phyloP scores from a whole-genome alignment of 2,797 vertebrate species.

The Crenichthys baileyi region DNA sequence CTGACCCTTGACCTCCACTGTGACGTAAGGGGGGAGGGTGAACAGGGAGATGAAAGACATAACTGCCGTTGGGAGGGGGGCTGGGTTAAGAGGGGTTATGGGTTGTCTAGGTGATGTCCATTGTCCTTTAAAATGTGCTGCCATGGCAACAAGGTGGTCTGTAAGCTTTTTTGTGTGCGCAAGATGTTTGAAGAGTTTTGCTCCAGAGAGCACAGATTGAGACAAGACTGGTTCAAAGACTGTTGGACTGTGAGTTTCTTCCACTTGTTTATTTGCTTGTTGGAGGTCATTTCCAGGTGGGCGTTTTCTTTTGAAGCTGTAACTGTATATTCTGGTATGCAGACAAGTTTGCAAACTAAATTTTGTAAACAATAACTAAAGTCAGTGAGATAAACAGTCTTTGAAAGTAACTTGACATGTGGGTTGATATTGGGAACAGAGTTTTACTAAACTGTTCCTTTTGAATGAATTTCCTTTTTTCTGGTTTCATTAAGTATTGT shows the following conservation, averaged over 20 bases:
- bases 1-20: conserved; percentile 81
- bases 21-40: conserved; percentile 84
- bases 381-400: conserved; percentile 40
- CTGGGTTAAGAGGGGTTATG: conserved; percentile 87
- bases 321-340: conserved; percentile 52
- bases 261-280: conserved; percentile 69
- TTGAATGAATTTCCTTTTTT: conserved; percentile 4
- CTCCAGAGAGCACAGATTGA: conserved; percentile 74
- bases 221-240: conserved; percentile 74
- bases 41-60: conserved; percentile 84
- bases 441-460: background rate
- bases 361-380: conserved; percentile 41
- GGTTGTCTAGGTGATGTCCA: conserved; percentile 84
- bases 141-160: conserved; percentile 85
- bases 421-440: conserved; percentile 2
- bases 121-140: conserved; percentile 84
- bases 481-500: background rate
- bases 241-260: conserved; percentile 60
- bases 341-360: conserved; percentile 36
- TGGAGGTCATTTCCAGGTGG: conserved; percentile 57
- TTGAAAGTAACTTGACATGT: conserved; percentile 16
- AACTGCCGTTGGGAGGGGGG: conserved; percentile 79
- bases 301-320: conserved; percentile 64
- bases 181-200: conserved; percentile 81
- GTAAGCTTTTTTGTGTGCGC: conserved; percentile 78